A percentile compares a stretch with the other conserved stretches of the same genome.
phyloP scores from a whole-genome alignment of 92 coral and sea anemone species.

The Zoanthus sociatus region DNA sequence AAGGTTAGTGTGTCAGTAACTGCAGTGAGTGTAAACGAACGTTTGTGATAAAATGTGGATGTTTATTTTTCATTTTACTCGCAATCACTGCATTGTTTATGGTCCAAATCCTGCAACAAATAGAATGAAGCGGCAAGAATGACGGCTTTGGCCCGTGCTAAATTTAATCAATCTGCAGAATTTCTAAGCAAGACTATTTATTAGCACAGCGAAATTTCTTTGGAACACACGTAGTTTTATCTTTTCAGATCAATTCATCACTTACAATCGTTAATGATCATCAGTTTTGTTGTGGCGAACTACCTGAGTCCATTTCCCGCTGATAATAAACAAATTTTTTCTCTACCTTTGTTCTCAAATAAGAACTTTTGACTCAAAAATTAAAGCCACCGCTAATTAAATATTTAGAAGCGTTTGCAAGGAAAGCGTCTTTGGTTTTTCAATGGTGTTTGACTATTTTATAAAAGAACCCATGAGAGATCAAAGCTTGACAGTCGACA shows the following conservation, averaged over 20 bases:
- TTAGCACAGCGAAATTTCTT: conserved; percentile 31
- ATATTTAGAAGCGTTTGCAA: conserved; percentile 35
- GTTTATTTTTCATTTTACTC: conserved; percentile 18
- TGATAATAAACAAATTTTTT: conserved; percentile 15
- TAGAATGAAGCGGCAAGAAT: conserved; percentile 27
- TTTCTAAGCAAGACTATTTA: conserved; percentile 17
- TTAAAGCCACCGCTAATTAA: conserved; percentile 21
- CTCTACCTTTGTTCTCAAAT: conserved; percentile 6
- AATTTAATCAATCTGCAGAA: conserved; percentile 46
- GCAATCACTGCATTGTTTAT: conserved; percentile 20
- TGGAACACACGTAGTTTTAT: conserved; percentile 15
- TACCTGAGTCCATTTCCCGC: conserved; percentile 13
- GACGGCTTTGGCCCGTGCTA: conserved; percentile 7
- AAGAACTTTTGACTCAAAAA: conserved; percentile 14
- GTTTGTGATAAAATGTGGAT: conserved; percentile 1
- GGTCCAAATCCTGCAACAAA: conserved; percentile 35
- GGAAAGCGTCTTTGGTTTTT: conserved; percentile 41
- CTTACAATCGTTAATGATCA: conserved; percentile 32
- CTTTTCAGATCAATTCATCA: conserved; percentile 24
- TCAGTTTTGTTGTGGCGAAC: conserved; percentile 39
- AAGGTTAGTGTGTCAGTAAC: conserved; percentile 62
- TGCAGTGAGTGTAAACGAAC: background rate
- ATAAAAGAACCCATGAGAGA: conserved; percentile 3
- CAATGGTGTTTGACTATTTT: conserved; percentile 27
- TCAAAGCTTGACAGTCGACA: background rate